Evolutionary conservation across 2,888 invertebrate genomes (phyloP).

Genomic region (Tipula helvola): DNA sequence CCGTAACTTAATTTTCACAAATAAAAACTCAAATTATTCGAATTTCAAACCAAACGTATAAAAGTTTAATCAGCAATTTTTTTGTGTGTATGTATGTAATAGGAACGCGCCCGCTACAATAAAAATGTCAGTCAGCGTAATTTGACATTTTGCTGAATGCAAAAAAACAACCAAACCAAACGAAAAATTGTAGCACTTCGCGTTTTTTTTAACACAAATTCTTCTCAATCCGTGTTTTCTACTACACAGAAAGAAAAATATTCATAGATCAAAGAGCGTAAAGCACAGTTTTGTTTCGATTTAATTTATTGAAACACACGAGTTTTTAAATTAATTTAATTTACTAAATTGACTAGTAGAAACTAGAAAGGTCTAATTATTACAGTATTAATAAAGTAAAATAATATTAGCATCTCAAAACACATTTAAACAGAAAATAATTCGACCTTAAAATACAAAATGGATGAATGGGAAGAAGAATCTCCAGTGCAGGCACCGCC

Average conservation of each 20-base stretch:
- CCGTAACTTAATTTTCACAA: too few species aligned
- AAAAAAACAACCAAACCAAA: background rate
- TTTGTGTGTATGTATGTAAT: background rate
- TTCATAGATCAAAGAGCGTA: background rate
- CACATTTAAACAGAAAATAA: background rate
- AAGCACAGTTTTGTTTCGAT: background rate
- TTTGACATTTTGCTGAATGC: background rate
- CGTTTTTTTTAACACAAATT: background rate
- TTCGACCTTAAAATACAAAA: background rate
- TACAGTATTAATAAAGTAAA: background rate
- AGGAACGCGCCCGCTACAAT: background rate
- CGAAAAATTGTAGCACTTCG: background rate
- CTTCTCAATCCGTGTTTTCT: background rate
- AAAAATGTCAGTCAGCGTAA: background rate
- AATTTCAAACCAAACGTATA: too few species aligned
- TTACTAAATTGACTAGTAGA: background rate
- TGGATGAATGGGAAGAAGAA: background rate
- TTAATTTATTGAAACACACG: background rate
- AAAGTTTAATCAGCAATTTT: too few species aligned
- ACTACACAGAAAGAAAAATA: background rate
- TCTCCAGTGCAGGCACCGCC: background rate
- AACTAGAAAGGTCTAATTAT: background rate
- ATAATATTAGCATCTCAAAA: background rate
- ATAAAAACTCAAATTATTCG: too few species aligned
- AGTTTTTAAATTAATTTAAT: background rate